phyloP scores from a whole-genome alignment of 2,888 invertebrate genomes.

The Cataglyphis albicans region DNA sequence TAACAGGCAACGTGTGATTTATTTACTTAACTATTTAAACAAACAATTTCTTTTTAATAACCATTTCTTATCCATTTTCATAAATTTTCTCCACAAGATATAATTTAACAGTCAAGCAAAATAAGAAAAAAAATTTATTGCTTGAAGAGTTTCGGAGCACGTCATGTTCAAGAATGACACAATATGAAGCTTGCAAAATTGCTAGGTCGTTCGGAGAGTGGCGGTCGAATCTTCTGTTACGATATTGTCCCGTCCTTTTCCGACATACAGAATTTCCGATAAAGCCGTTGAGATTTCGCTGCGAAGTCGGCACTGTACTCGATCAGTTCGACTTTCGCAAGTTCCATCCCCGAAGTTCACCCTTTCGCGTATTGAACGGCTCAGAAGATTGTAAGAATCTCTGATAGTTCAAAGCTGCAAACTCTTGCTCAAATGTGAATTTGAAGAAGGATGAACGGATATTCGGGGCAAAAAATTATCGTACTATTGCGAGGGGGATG shows the following conservation, averaged over 20 bases:
- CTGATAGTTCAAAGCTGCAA: constrained; percentile 66
- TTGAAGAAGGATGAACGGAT: constrained; percentile 57
- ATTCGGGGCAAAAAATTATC: constrained; percentile 37
- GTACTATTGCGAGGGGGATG: not conserved
- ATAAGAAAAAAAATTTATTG: constrained; percentile 61
- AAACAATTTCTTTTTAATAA: not conserved
- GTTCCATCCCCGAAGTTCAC: constrained; percentile 75
- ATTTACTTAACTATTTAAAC: not conserved
- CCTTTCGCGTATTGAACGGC: constrained; percentile 71
- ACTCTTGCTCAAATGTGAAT: constrained; percentile 54
- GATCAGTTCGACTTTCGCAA: constrained; percentile 74
- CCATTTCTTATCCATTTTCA: not conserved
- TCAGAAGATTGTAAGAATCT: constrained; percentile 69
- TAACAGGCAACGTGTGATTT: not conserved
- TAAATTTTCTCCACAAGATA: constrained; percentile 9
- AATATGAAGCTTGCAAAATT: constrained; percentile 51
- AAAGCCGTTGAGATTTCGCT: constrained; percentile 74
- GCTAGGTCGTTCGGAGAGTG: constrained; percentile 24
- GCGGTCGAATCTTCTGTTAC: constrained; percentile 67
- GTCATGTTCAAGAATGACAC: constrained; percentile 54
- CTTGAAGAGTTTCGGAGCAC: constrained; percentile 63
- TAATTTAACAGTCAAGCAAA: constrained; percentile 63
- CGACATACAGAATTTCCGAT: constrained; percentile 70
- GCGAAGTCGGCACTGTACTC: constrained; percentile 71
- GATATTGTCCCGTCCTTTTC: constrained; percentile 66